A percentile compares a stretch with the other conserved stretches of the same genome.
These are phyloP conservation scores for Drosophila kuntzei DNA, from an alignment of 2,888 invertebrate species.

Conservation along the genomic window DNA sequence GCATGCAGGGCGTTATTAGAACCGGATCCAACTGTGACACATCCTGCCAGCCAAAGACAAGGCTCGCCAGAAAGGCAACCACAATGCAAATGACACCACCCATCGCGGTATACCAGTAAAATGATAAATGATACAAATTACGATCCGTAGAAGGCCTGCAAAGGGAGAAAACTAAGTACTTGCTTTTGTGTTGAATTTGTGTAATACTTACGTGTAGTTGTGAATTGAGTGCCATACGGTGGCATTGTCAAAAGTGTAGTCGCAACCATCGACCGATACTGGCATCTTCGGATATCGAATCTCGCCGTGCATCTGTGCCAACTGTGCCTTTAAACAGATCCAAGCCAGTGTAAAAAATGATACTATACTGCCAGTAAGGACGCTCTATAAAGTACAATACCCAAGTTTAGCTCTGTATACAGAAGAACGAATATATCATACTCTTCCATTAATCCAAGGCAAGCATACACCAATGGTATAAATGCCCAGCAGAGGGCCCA, in stretches of 20 bases:
- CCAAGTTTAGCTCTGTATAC: not conserved
- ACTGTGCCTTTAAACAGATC: slow-evolving; percentile 90
- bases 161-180: not conserved
- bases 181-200: not conserved
- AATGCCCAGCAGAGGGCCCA: slow-evolving; percentile 90
- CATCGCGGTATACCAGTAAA: slow-evolving; percentile 90
- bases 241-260: slow-evolving; percentile 78
- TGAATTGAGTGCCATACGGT: slow-evolving; percentile 66
- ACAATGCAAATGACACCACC: slow-evolving; percentile 88
- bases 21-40: slow-evolving; percentile 87
- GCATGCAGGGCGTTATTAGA: slow-evolving; percentile 89
- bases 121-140: slow-evolving; percentile 88
- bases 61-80: slow-evolving; percentile 87
- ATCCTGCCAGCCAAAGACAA: slow-evolving; percentile 86
- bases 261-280: slow-evolving; percentile 86
- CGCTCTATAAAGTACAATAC: slow-evolving; percentile 86
- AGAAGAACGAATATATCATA: slow-evolving; percentile 69
- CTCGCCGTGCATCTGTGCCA: slow-evolving; percentile 88
- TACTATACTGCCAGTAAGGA: slow-evolving; percentile 88
- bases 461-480: slow-evolving; percentile 89
- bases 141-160: slow-evolving; percentile 73
- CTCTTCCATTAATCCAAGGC: slow-evolving; percentile 89
- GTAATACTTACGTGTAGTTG: slow-evolving; percentile 71
- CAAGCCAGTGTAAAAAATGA: slow-evolving; percentile 89
- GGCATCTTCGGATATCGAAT: slow-evolving; percentile 87